Evolutionary conservation across 2,113 vertebrate genomes (phyloP), one percentile per base, ranked within the genome.

Genomic region (Chrysochloris asiatica): DNA sequence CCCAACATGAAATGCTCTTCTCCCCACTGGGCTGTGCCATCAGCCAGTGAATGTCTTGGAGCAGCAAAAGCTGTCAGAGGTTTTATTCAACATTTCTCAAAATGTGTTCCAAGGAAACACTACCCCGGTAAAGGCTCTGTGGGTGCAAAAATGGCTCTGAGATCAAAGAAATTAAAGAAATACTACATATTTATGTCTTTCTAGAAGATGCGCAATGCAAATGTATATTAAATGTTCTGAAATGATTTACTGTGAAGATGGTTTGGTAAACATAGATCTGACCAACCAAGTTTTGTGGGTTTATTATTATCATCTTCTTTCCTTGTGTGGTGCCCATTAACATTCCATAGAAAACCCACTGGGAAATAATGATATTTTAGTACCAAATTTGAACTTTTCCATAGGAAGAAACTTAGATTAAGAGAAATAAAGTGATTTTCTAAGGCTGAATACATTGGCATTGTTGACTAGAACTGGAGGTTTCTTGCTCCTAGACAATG

Each of bases 141-240:
- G 69, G 88, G 26, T 45, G 36, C 19, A 50, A 72, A 79, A 38
- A 54, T 11, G 30, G 36, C 56, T 63, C 45, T 89, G 59, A 48
- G 41, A 67, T 82, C 45, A 93, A 91, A 80, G 24, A 72, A 61
- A 79, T 73, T 22, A 36, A 83, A 88, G 24, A 93, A 89, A 45
- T 63, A 10, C 9, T 85, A 48, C 48, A 73, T 21, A 48, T 24
- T 48, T 63, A 48, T 8, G 13, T 56, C 45, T 90, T 94, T 76
- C 63, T 79, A 86, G 81, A 83, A 83, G 81, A 73, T 50, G 69
- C 33, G 26, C 28, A 82, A 30, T 26, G 47, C 12, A 54, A 12
- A 38, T 69, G 43, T 73, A 30, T 81, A 69, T 56, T 78, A 65
- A 88, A 71, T 43, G 24, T 75, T 54, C 69, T 87, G 48, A 88